Conservation (phyloP, 2,888 invertebrate genomes). For the Aphidoletes aphidimyza region DNA sequence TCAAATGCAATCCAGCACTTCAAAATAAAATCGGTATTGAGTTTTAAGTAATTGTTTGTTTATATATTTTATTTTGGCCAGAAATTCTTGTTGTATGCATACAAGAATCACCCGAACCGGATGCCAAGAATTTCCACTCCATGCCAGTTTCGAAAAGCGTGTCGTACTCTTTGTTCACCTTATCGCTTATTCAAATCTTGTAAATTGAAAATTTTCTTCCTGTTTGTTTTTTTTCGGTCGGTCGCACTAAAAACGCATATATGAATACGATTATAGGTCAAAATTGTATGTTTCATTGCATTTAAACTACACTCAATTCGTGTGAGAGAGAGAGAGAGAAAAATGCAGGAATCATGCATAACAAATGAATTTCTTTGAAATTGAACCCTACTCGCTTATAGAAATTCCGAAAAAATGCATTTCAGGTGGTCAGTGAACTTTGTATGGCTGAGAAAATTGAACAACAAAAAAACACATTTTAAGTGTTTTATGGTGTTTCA, state of each 20-base stretch:
- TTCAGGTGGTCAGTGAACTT: slow-evolving; percentile 15
- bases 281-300: neutral
- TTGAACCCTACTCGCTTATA: neutral
- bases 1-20: neutral
- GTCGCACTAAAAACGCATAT: neutral
- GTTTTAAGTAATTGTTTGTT: neutral
- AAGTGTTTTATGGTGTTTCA: neutral
- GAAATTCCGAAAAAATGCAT: neutral
- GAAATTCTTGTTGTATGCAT: neutral
- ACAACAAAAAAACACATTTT: neutral
- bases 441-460: too few relatives aligned
- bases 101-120: slow-evolving; percentile 15
- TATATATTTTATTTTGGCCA: neutral
- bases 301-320: too few relatives aligned
- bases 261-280: neutral
- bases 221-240: neutral
- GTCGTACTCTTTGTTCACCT: neutral
- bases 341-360: neutral
- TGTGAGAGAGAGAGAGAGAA: too few relatives aligned
- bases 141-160: neutral
- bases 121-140: slow-evolving; percentile 15
- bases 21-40: neutral
- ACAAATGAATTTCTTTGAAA: neutral
- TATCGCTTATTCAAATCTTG: neutral
- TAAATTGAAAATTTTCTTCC: neutral